A percentile compares a stretch with the other conserved stretches of the same genome.
These are phyloP conservation scores for Heterocephalus glaber DNA, from an alignment of 2,113 vertebrate species.

Conservation along the genomic window DNA sequence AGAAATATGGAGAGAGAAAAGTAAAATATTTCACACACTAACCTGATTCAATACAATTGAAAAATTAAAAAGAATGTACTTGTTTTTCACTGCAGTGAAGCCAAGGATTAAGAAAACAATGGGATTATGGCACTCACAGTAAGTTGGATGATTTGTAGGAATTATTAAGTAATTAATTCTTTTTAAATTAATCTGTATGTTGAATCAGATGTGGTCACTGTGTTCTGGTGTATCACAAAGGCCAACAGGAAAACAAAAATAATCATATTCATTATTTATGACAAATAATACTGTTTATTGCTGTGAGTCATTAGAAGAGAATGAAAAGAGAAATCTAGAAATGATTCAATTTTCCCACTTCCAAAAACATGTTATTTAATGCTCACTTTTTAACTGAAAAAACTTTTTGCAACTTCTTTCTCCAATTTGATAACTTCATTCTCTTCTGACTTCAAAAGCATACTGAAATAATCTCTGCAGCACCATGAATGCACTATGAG, in stretches of 20 bases:
- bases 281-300: slow-evolving; percentile 54
- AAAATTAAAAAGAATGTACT: neutral
- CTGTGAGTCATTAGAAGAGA: slow-evolving; percentile 57
- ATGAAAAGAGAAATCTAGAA: slow-evolving; percentile 19
- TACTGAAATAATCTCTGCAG: neutral
- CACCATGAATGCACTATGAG: neutral
- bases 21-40: neutral
- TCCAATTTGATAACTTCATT: slow-evolving; percentile 25
- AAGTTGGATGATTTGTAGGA: slow-evolving; percentile 73
- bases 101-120: slow-evolving; percentile 64
- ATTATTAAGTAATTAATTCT: slow-evolving; percentile 63
- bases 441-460: slow-evolving; percentile 42
- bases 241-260: slow-evolving; percentile 75
- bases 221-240: slow-evolving; percentile 64
- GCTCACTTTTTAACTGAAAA: slow-evolving; percentile 35
- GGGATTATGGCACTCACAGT: slow-evolving; percentile 45
- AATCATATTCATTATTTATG: slow-evolving; percentile 73
- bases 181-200: slow-evolving; percentile 61
- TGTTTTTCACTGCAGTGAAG: slow-evolving; percentile 59
- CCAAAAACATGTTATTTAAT: slow-evolving; percentile 28
- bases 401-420: slow-evolving; percentile 22
- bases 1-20: neutral
- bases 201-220: slow-evolving; percentile 74
- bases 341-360: slow-evolving; percentile 32
- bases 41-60: neutral